A percentile compares a stretch with the other conserved stretches of the same genome.
Conservation (phyloP, 2,797 vertebrate genomes). For the Oryzias dopingdopingensis region DNA sequence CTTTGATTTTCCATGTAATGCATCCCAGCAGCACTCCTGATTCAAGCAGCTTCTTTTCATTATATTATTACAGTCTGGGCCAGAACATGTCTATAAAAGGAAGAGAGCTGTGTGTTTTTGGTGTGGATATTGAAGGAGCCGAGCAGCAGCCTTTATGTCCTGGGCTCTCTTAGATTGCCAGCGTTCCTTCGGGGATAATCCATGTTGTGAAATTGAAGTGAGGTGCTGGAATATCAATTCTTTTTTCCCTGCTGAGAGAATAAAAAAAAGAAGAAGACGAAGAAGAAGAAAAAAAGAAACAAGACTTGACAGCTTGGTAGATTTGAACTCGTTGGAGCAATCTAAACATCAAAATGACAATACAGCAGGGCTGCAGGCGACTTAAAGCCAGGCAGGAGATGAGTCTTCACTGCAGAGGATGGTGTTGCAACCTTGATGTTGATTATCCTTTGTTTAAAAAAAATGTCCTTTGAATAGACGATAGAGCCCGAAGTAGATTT, state of each 20-base stretch:
- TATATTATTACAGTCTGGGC: constrained; percentile 20
- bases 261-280: constrained; percentile 50
- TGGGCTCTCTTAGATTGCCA: constrained; percentile 55
- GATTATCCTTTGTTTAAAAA: not conserved
- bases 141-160: constrained; percentile 51
- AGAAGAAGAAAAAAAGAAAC: constrained; percentile 54
- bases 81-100: constrained; percentile 38
- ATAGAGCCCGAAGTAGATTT: not conserved
- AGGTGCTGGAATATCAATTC: constrained; percentile 65
- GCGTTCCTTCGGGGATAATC: constrained; percentile 71
- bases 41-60: constrained; percentile 1
- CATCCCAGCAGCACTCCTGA: constrained; percentile 1
- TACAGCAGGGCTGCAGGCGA: constrained; percentile 17
- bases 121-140: constrained; percentile 38
- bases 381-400: constrained; percentile 14
- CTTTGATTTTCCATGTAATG: constrained; percentile 29
- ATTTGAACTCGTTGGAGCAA: constrained; percentile 53
- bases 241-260: constrained; percentile 33
- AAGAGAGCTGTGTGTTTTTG: constrained; percentile 28
- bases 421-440: not conserved
- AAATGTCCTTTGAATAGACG: no score
- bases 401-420: not conserved
- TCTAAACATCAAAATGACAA: constrained; percentile 56
- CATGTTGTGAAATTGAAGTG: constrained; percentile 74
- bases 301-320: constrained; percentile 43